A percentile compares a stretch with the other conserved stretches of the same genome.
These are phyloP conservation scores for Lutraria lutraria DNA, from an alignment of 2,888 invertebrate genomes.

Conservation along the genomic window DNA sequence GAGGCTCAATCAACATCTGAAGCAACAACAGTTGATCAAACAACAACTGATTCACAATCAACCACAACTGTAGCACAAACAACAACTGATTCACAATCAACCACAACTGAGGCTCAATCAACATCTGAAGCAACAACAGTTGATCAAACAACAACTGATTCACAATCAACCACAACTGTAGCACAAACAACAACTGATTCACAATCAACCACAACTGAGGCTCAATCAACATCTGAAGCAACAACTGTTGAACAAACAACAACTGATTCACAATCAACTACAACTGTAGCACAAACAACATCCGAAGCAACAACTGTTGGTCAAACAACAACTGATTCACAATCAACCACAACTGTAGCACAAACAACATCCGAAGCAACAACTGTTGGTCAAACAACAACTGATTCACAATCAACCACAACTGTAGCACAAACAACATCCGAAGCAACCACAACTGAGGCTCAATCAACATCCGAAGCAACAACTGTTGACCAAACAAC, in stretches of 20 bases:
- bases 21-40: neutral
- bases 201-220: neutral
- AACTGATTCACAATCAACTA: neutral
- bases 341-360: constrained; percentile 16
- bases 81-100: neutral
- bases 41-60: neutral
- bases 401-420: neutral
- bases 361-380: constrained; percentile 2
- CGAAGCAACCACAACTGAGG: neutral
- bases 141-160: neutral
- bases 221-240: neutral
- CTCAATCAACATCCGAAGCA: neutral
- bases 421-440: neutral
- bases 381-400: constrained; percentile 16
- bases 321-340: neutral
- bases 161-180: neutral
- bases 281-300: neutral
- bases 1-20: neutral
- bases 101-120: neutral
- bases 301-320: neutral
- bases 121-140: neutral
- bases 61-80: constrained; percentile 15
- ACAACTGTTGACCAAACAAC: neutral
- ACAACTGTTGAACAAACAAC: neutral
- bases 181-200: neutral